Base-by-base conservation (phyloP, 2,113 vertebrate genomes). In the Archocentrus centrarchus region DNA sequence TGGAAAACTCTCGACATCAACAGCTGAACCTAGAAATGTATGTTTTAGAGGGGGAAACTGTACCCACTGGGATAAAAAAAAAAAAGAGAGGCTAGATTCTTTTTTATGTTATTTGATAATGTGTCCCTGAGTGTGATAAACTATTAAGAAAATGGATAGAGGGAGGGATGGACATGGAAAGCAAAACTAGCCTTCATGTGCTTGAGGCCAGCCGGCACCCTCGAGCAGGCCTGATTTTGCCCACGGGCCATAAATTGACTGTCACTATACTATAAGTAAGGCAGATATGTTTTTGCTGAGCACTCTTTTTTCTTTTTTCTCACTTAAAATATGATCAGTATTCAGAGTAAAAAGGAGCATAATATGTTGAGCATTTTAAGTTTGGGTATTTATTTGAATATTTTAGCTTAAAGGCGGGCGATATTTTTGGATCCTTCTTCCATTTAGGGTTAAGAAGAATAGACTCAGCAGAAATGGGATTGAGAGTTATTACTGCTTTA, bases 381-480 rank as follows among this genome's bases (percentile, higher is more conserved):
- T 80, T 13, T 84, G 57, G 8, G 22, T 35, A 53, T 82, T 85
- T 87, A 20, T 77, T 81, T 62, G 61, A 79, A 64, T 84, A 44
- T 55, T 77, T 53, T 20, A 57, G 10, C 62, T 39, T 8, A 70
- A 62, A 39, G 35, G 11, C 18, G 84, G 15, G 41, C 64, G 15
- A 14, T 59, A 68, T 86, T 85, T 88, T 61, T 11, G 11, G 37
- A 79, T 82, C 13, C 22, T 41, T 70, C 61, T 76, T 63, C 62
- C 41, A 80, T 39, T 64, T 11, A 39, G 4, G 24, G 30, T 85
- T 61, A 73, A 24, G 32, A 20, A 22, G 59, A 58, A 85, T 15
- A 55, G 35, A 88, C 83, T 91, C 88, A 79, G 76, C 83, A 84
- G 75, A 89, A 92, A 89, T 82, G 35, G 85, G 86, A 92, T 68